Evolutionary conservation across 2,797 vertebrate genomes (phyloP).

Genomic region (Cynopterus sphinx): DNA sequence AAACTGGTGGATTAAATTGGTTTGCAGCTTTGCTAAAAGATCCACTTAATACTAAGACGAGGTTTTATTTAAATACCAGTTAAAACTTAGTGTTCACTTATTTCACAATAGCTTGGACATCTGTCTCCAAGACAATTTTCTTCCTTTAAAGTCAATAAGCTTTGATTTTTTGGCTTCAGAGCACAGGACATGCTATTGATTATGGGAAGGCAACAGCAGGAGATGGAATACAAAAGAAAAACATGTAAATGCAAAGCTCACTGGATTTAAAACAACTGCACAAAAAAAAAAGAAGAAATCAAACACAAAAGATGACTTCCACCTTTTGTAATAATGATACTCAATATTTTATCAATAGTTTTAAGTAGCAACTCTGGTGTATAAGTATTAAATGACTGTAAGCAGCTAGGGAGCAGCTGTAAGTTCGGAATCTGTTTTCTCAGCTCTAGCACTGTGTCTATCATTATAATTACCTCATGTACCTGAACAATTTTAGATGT

Average conservation of each 20-base stretch:
- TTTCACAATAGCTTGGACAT: neutral
- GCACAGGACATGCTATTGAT: neutral
- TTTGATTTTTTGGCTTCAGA: slow-evolving; percentile 34
- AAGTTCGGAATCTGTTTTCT: neutral
- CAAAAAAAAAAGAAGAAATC: neutral
- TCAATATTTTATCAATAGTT: neutral
- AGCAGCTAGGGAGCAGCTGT: neutral
- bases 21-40: neutral
- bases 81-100: slow-evolving; percentile 8
- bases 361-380: neutral
- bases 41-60: neutral
- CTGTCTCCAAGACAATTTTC: neutral
- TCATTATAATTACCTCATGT: neutral
- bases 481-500: neutral
- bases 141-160: neutral
- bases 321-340: neutral
- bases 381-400: neutral
- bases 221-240: neutral
- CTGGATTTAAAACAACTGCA: neutral
- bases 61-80: neutral
- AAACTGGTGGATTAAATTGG: neutral
- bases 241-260: neutral
- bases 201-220: neutral
- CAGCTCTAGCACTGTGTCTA: neutral
- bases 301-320: neutral